Base-by-base conservation (phyloP, 2,888 invertebrate genomes). In the Helleia helle region DNA sequence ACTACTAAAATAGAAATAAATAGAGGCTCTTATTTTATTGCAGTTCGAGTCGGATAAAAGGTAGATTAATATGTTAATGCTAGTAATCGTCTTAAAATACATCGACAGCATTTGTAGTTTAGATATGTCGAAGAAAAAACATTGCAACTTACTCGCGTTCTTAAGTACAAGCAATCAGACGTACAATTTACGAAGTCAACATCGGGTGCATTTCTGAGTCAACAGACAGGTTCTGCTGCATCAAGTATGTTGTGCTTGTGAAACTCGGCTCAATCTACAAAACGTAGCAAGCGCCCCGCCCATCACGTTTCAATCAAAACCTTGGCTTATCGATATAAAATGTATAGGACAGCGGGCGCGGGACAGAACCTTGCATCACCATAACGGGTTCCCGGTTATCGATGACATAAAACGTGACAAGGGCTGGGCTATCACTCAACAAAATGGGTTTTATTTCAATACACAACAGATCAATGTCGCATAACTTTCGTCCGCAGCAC, bases 371-470 rank as follows among this genome's bases (percentile, higher is more conserved):
- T 72, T 72, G 71, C 55, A 62, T 59, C 56, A 69, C 55, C 59
- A 58, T 58, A 64, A 59, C 62, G 51, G 56, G 63, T 61, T 65
- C 48, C 56, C 50, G 59, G 62, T 68, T 62, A 68, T 60, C 59
- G 65, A 63, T 71, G 65, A 71, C 66, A 67, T 69, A 70, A 68
- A 81, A 80, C 71, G 80, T 71, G 74, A 73, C 74, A 80, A 68
- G 63, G 51, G 39, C 68, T 63, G 56, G 64, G 52, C 59, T 65
- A 74, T 77, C 73, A 71, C 70, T 75, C 72, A 77, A 72, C 72
- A 80, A 79, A 79, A 75, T 79, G 66, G 66, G 57, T 77, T 81
- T 80, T 81, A 81, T 80, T 71, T 56, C 65, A 65, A 57, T 55
- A 55, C 52, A 62, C 64, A 68, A 77, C 76, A 73, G 80, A 74